These are phyloP conservation scores for Trachops cirrhosus DNA, from an alignment of 2,797 vertebrate genomes.

Conservation along the genomic window DNA sequence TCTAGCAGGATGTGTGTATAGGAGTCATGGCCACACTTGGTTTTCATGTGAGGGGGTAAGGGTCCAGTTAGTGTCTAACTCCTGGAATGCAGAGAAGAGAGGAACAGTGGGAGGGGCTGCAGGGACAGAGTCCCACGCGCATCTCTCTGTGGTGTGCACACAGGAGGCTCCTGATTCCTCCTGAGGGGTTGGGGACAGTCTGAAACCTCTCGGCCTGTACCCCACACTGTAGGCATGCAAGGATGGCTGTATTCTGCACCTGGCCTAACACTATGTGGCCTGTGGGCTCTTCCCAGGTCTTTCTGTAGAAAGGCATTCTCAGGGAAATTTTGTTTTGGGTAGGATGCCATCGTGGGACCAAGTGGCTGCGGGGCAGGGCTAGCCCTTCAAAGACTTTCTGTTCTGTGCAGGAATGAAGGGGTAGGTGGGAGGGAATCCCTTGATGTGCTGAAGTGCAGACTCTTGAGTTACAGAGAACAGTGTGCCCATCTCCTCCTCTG, in stretches of 20 bases:
- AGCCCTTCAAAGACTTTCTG: background rate
- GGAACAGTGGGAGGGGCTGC: accelerated
- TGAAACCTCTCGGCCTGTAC: background rate
- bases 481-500: accelerated
- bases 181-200: background rate
- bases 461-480: background rate
- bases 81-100: background rate
- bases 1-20: background rate
- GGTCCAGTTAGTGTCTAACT: background rate
- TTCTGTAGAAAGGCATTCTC: background rate
- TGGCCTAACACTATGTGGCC: accelerated
- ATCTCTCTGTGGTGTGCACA: background rate
- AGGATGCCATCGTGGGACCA: background rate
- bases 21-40: background rate
- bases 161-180: background rate
- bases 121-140: no score
- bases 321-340: background rate
- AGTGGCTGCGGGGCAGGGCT: background rate
- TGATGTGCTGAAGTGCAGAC: background rate
- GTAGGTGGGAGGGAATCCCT: background rate
- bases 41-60: background rate
- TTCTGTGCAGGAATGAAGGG: background rate
- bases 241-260: background rate
- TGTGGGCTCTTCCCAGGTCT: background rate
- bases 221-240: background rate